Evolutionary conservation across 2,113 vertebrate genomes (phyloP), one percentile per base, ranked within the genome.

Genomic region (Clarias gariepinus): DNA sequence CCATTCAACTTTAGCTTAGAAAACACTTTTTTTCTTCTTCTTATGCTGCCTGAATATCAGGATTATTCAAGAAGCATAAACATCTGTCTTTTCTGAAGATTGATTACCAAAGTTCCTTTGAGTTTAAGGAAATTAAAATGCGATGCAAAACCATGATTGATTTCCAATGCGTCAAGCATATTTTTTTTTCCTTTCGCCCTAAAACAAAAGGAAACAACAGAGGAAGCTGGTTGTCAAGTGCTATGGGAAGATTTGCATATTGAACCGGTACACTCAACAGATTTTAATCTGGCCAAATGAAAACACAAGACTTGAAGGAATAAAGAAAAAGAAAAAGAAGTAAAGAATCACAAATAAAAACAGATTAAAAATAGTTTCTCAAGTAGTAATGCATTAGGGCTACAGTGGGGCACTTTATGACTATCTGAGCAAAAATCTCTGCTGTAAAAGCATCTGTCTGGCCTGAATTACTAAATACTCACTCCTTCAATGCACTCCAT

Each of bases 201-300:
- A 61, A 81, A 81, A 81, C 78, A 81, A 41, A 21, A 61, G 21
- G 78, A 81, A 41, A 81, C 55, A 80, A 23, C 78, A 12, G 53
- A 57, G 53, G n/a, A 57, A 60, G 28, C 30, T 60, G 57, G n/a
- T 18, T 33, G 53, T 57, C 77, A 30, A 30, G 77, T 4, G 53
- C 53, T 3, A 80, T 57, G 23, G 36, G 23, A 2, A 25, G 41
- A 76, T 78, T 33, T 33, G 10, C 28, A 33, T 33, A 60, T 13
- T 36, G 18, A 80, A 60, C 9, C 28, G 13, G 36, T 60, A 33
- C 28, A 36, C 28, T 60, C 19, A 21, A 58, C 77, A 28, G n/a
- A 33, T 18, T 30, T 57, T 28, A 79, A 58, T 6, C 78, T 36
- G 55, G 55, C 16, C 76, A 57, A 8, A 12, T 28, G 47, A n/a